Base-by-base conservation (phyloP, 2,888 invertebrate species). In the Drosophila kanekoi region DNA sequence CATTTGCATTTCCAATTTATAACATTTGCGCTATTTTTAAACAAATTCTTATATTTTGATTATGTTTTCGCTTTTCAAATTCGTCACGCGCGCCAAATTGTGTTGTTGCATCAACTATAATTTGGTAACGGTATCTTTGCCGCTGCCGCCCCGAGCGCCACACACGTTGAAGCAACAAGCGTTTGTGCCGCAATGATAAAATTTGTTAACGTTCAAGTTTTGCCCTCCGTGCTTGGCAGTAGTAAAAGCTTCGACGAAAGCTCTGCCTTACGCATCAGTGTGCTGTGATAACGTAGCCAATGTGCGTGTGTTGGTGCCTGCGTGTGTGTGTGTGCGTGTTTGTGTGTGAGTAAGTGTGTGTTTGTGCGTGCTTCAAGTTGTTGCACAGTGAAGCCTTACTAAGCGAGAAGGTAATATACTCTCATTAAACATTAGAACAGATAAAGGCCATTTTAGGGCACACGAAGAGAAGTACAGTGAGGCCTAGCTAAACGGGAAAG, bases 151-250 rank as follows among this genome's bases (percentile, higher is more conserved):
- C 6, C 9, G 16, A 54, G 9, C 44, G 16, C 28, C 47, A 16
- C 18, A 35, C 53, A 72, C 62, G 75, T 77, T 60, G 72, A 86
- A 79, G 86, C 83, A 83, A 83, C 88, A 88, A 83, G 86, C 88
- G 77, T 69, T 74, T 54, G 33, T 48, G 59, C 61, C 69, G 52
- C 44, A 82, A 88, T 83, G 88, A 88, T 88, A 88, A 82, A 70
- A 68, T 45, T 71, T 77, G 69, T 70, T 69, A 72, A 60, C 71
- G 60, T 20, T 59, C 18, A 45, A 49, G 47, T 38, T 53, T 28
- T 8, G 28, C 28, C 28, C 28, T 28, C 8, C 28, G 28, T 60
- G 33, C 62, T 37, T 43, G 16, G 35, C 52, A 28, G 38, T 58
- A 45, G 9, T 23, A 20, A 40, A 28, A 41, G 57, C 57, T 62